Conservation (phyloP, 2,888 invertebrate species). For the Penaeus monodon region DNA sequence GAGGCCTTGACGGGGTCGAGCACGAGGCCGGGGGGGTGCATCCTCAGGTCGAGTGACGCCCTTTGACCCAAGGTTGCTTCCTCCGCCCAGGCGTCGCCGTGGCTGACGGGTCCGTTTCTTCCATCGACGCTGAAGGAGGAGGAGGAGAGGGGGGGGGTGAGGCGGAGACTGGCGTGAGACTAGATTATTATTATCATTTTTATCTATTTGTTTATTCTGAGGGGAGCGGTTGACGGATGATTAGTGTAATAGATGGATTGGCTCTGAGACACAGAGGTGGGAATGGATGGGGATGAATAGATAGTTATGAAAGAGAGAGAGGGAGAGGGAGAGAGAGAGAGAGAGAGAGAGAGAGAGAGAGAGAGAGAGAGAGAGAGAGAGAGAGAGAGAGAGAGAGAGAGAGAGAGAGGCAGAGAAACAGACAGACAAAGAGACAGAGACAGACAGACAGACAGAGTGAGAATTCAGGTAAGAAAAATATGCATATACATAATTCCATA, state of each 20-base stretch:
- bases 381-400: neutral
- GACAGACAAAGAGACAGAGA: neutral
- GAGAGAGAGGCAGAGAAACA: neutral
- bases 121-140: constrained; percentile 51
- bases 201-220: neutral
- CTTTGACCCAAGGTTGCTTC: constrained; percentile 41
- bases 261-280: too few relatives aligned
- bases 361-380: constrained; percentile 25
- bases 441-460: neutral
- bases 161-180: neutral
- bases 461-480: neutral
- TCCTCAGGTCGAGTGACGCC: constrained; percentile 51
- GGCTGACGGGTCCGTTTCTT: constrained; percentile 44
- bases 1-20: constrained; percentile 45
- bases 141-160: neutral
- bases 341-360: constrained; percentile 26
- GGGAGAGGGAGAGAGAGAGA: neutral
- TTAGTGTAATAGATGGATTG: neutral
- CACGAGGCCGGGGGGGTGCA: constrained; percentile 51
- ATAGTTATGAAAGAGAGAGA: neutral
- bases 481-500: neutral
- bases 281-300: neutral
- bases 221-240: neutral
- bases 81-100: constrained; percentile 51
- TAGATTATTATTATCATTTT: neutral